Evolutionary conservation across 2,113 vertebrate species (phyloP), one percentile per base, ranked within the genome.

Genomic region (Perca schrenkii): DNA sequence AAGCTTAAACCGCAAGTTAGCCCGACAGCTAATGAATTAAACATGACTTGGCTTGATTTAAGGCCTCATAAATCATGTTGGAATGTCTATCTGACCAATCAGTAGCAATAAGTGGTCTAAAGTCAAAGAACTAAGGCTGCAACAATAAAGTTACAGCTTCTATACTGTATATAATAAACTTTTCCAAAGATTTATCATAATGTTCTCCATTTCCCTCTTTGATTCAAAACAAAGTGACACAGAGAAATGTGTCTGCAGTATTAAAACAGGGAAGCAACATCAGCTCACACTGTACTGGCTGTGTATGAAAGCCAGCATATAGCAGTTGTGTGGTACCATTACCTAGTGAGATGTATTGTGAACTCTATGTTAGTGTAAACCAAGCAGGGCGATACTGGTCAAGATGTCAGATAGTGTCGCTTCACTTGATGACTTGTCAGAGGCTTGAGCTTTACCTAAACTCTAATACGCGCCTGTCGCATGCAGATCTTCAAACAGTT

Each of bases 1-100:
- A 72, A 65, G 67, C 43, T 78, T 22, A 61, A 67, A 49, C 25
- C 25, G n/a, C 62, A 25, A 58, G 40, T 58, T 53, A 72, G 74
- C 47, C 31, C 6, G 54, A 79, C 49, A 34, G 46, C 28, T 63
- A 75, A 70, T 61, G 46, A 61, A 2, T 80, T 28, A 74, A 65
- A 65, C 36, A 50, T 40, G 52, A 63, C 28, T 13, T 66, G 43
- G 34, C 28, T 46, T 66, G 36, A 67, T 61, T 34, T 67, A 49
- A 61, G 15, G 34, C 6, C 43, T 63, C 34, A 58, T 77, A 14
- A 71, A 77, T 70, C 49, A 49, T 21, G 11, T 5, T n/a, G 21
- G 19, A 66, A 21, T 57, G 52, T 57, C 63, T 13, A 3, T 34
- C 40, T 34, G 13, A 57, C 61, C 40, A 66, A 54, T 56, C 34